These are phyloP conservation scores for Bombus polaris DNA, from an alignment of 1,140 invertebrate genomes.

Conservation along the genomic window DNA sequence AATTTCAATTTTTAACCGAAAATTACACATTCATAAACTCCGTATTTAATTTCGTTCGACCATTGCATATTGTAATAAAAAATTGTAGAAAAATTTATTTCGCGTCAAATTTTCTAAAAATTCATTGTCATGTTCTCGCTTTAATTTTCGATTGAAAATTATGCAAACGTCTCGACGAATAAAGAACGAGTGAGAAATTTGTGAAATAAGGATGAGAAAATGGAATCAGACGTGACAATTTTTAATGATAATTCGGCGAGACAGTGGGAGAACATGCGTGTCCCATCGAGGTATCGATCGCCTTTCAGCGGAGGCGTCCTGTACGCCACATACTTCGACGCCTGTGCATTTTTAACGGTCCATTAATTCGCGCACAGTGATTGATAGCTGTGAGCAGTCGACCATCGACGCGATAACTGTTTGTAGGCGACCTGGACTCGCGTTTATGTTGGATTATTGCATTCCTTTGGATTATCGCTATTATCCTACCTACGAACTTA, in stretches of 20 bases:
- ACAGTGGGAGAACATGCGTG: not conserved
- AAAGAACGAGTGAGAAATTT: not conserved
- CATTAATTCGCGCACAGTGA: conserved; percentile 63
- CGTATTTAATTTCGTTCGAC: too few species aligned
- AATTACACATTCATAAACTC: too few species aligned
- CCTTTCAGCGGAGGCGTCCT: conserved; percentile 22
- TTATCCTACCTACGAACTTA: not conserved
- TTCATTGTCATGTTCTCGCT: too few species aligned
- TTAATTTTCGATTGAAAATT: not conserved
- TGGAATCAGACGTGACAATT: not conserved
- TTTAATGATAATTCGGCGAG: not conserved
- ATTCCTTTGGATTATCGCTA: not conserved
- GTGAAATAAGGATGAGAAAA: not conserved
- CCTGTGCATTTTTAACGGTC: conserved; percentile 66
- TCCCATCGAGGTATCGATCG: conserved; percentile 59
- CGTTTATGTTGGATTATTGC: conserved; percentile 32
- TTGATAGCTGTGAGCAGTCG: conserved; percentile 59
- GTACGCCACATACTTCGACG: conserved; percentile 54
- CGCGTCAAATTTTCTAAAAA: too few species aligned
- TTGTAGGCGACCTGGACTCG: conserved; percentile 41
- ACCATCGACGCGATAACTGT: conserved; percentile 65
- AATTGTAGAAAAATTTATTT: too few species aligned
- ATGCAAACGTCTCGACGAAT: not conserved
- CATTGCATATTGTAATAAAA: too few species aligned
- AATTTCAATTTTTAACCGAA: too few species aligned